Evolutionary conservation across 2,888 invertebrate species (phyloP), one percentile per base, ranked within the genome.

Genomic region (Melinopterus prodromus): DNA sequence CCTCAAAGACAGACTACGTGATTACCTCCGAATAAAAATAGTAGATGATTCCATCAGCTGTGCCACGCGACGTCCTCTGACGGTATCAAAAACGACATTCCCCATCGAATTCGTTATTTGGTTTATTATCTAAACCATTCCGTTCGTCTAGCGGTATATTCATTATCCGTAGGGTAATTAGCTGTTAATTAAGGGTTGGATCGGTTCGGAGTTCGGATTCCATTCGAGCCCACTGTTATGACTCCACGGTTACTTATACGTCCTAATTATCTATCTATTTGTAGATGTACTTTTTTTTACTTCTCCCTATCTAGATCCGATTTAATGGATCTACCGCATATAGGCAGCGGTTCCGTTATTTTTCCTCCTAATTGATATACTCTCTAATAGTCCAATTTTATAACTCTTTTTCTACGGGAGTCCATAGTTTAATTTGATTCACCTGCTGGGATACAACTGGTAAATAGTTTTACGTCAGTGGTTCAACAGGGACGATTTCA

Each of bases 1-100:
- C 37, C 74, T 74, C n/a, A 74, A 74, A 74, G 36, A 74, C 35
- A n/a, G 53, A 53, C 53, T 9, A 53, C 37, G 74, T 74, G 74
- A 74, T 74, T 74, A 74, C 37, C 35, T 35, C 53, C 12, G 53
- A 53, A 53, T 53, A 74, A 35, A 26, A 74, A 74, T 36, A 74
- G 37, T 74, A 74, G 74, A 36, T 36, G 26, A 74, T 35, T 26
- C 74, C 3, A 36, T 37, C 74, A 37, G 74, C 74, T 74, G 74
- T 37, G 37, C 37, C 74, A 74, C 37, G 74, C 74, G 36, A 74
- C 35, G 9, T 9, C 9, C 7, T 35, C 74, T 35, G n/a, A 26
- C 26, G 15, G 74, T 74, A 26, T 26, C 26, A 26, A 2, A 26
- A 26, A 26, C 26, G 37, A 74, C 53, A 74, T 35, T 74, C 37